Conservation (phyloP, 2,888 invertebrate species). For the Mesorhabditis belari region DNA sequence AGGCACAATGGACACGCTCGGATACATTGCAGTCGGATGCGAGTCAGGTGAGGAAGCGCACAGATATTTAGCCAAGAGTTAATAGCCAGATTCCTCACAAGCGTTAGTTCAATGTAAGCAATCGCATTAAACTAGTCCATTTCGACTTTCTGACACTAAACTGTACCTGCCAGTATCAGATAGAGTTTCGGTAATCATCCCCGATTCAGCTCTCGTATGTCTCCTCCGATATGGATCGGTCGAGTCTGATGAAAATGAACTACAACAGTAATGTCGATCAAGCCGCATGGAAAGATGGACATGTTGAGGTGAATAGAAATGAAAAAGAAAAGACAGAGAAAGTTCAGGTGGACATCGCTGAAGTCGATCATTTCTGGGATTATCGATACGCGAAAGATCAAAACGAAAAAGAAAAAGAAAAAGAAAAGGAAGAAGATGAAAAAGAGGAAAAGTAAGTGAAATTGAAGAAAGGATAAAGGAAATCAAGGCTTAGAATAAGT, state of each 20-base stretch:
- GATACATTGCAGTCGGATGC: background rate
- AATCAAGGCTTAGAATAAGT: too few species aligned
- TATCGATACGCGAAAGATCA: conserved; percentile 4
- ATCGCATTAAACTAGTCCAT: too few species aligned
- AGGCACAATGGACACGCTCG: background rate
- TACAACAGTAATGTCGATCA: background rate
- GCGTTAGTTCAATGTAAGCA: too few species aligned
- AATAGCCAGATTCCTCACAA: too few species aligned
- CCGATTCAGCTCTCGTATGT: background rate
- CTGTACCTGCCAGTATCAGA: too few species aligned
- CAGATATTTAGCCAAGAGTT: too few species aligned
- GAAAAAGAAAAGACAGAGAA: background rate
- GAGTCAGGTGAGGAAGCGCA: too few species aligned
- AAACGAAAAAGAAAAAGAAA: too few species aligned
- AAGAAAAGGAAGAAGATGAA: too few species aligned
- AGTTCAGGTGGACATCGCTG: background rate
- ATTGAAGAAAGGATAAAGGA: too few species aligned
- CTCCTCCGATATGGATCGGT: background rate
- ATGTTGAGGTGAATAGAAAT: background rate
- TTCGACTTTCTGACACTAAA: background rate
- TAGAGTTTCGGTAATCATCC: too few species aligned
- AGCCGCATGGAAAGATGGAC: background rate
- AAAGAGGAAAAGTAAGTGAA: too few species aligned
- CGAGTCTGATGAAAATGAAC: background rate
- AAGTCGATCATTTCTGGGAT: conserved; percentile 9